Percentiles rank a stretch among this genome's conserved stretches.
phyloP scores from a whole-genome alignment of 2,888 invertebrate species.

The Exephanes ischioxanthus region DNA sequence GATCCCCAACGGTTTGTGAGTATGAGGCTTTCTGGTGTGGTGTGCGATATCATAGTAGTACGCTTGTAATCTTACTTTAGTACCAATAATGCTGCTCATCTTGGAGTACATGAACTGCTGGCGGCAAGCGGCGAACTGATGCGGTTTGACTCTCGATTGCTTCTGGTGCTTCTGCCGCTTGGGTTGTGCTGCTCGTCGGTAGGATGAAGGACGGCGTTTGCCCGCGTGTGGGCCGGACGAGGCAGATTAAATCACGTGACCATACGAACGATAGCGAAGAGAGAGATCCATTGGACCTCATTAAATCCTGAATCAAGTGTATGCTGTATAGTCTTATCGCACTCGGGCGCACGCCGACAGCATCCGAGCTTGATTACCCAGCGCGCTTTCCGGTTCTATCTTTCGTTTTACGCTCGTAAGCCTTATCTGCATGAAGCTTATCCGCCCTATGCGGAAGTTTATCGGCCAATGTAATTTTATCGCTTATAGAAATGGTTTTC shows the following conservation, averaged over 20 bases:
- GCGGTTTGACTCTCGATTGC: slow-evolving; percentile 53
- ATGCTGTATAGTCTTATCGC: slow-evolving; percentile 51
- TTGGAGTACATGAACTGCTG: slow-evolving; percentile 30
- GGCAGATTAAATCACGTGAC: slow-evolving; percentile 68
- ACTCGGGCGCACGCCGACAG: slow-evolving; percentile 31
- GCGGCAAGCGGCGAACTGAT: slow-evolving; percentile 42
- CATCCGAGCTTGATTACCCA: slow-evolving; percentile 31
- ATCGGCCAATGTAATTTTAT: not conserved
- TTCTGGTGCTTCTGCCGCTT: slow-evolving; percentile 56
- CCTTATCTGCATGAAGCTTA: not conserved
- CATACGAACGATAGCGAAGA: slow-evolving; percentile 64
- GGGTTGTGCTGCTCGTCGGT: slow-evolving; percentile 46
- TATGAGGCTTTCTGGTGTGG: slow-evolving; percentile 13
- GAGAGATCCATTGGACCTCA: slow-evolving; percentile 65
- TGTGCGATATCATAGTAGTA: not conserved
- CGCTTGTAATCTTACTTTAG: slow-evolving; percentile 9
- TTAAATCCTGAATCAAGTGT: slow-evolving; percentile 64
- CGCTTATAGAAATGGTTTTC: not conserved
- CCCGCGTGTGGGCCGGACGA: slow-evolving; percentile 66
- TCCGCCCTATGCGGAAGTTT: not conserved
- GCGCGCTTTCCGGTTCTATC: not conserved
- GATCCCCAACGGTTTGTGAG: slow-evolving; percentile 19
- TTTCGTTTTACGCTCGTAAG: not conserved
- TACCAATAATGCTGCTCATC: slow-evolving; percentile 50
- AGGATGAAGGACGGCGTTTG: slow-evolving; percentile 66